phyloP scores from a whole-genome alignment of 2,797 vertebrate species.

The Holocentrus rufus region DNA sequence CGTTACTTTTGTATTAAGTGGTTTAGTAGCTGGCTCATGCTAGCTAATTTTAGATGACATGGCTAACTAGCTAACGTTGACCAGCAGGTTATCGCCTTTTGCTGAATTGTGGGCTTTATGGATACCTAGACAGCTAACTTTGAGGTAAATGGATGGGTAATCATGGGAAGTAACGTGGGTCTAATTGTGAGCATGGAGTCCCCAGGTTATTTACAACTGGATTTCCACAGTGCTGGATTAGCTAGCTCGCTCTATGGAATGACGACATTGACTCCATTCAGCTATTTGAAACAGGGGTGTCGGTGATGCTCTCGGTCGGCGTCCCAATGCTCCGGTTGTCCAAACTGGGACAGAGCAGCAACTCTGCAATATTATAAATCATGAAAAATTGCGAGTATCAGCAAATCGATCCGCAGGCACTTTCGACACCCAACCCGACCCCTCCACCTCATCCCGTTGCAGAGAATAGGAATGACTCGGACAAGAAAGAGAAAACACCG shows the following conservation, averaged over 20 bases:
- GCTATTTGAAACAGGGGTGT: conserved; percentile 13
- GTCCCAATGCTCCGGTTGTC: conserved; percentile 33
- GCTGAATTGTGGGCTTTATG: background rate
- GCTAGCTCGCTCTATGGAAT: conserved; percentile 30
- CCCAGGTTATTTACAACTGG: conserved; percentile 28
- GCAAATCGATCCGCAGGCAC: conserved; percentile 87
- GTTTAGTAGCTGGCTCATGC: conserved; percentile 50
- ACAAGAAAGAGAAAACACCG: conserved; percentile 54
- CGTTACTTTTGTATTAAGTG: background rate
- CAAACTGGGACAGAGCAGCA: conserved; percentile 41
- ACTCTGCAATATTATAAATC: conserved; percentile 38
- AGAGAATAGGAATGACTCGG: conserved; percentile 19
- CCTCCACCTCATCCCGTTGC: conserved; percentile 50
- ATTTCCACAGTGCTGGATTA: conserved; percentile 2
- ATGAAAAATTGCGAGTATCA: conserved; percentile 93
- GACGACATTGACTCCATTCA: conserved; percentile 39
- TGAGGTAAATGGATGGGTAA: background rate
- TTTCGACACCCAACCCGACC: conserved; percentile 60
- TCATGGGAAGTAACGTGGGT: conserved; percentile 6
- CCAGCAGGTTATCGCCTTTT: background rate
- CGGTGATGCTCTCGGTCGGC: conserved; percentile 55
- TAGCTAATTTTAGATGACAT: conserved; percentile 40
- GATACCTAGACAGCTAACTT: too few species aligned
- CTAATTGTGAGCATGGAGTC: conserved; percentile 9
- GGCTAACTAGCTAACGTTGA: conserved; percentile 44